Percentiles rank a stretch among this genome's conserved stretches.
phyloP scores from a whole-genome alignment of 2,113 vertebrate species.

The Thymallus thymallus region DNA sequence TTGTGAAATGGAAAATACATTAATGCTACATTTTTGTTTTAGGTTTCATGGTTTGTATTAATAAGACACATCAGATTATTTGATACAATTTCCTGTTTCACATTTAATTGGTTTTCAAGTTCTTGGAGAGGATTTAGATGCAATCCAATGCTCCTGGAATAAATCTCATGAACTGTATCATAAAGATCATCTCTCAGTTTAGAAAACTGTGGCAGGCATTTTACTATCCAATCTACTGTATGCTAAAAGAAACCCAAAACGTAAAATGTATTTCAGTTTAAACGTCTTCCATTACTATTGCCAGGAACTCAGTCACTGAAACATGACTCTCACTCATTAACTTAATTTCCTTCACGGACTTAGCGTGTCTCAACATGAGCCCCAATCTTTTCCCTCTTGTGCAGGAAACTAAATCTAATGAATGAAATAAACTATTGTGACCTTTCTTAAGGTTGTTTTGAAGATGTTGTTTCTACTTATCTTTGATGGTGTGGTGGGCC shows the following conservation, averaged over 20 bases:
- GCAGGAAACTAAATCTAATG: conserved; percentile 26
- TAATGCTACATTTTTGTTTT: no score
- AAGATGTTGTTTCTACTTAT: neutral
- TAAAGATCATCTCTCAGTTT: neutral
- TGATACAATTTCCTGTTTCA: no score
- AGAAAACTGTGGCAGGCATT: neutral
- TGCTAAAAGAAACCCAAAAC: neutral
- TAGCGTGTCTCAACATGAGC: conserved; percentile 8
- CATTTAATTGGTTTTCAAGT: no score
- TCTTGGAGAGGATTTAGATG: no score
- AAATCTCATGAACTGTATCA: neutral
- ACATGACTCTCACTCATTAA: conserved; percentile 28
- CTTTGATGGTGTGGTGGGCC: neutral
- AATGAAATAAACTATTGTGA: conserved; percentile 12
- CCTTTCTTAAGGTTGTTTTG: neutral
- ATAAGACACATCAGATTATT: no score
- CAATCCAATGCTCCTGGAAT: no score
- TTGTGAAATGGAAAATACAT: no score
- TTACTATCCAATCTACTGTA: neutral
- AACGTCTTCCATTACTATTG: conserved; percentile 35
- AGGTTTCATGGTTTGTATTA: no score
- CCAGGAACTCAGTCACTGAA: conserved; percentile 18
- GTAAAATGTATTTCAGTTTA: conserved; percentile 23
- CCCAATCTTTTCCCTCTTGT: conserved; percentile 3
- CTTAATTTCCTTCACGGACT: conserved; percentile 21